Conservation (phyloP, 2,888 invertebrate species). For the Drosophila anomalipes region DNA sequence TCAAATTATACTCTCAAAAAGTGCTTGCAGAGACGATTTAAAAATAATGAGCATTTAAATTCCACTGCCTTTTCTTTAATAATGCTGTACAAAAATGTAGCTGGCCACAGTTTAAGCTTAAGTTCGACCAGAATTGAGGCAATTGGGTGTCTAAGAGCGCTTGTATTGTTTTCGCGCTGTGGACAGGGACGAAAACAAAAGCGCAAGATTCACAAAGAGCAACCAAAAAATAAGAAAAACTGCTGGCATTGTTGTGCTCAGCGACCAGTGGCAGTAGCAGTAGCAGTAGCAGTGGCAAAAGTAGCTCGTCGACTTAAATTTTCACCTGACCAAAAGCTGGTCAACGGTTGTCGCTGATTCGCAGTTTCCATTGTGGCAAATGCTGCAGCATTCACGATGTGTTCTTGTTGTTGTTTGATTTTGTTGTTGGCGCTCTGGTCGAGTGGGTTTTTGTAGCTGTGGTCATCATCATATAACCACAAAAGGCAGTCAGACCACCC, state of each 20-base stretch:
- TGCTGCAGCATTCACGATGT: conserved; percentile 43
- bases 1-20: neutral
- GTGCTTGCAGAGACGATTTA: neutral
- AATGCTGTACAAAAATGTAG: neutral
- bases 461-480: conserved; percentile 57
- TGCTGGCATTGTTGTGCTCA: conserved; percentile 19
- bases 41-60: neutral
- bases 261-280: conserved; percentile 10
- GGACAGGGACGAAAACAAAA: conserved; percentile 26
- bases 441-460: conserved; percentile 50
- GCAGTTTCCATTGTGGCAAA: conserved; percentile 52
- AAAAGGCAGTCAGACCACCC: conserved; percentile 38
- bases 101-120: conserved; percentile 1
- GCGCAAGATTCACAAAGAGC: conserved; percentile 9
- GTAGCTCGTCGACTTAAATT: conserved; percentile 45
- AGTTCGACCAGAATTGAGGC: neutral
- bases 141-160: conserved; percentile 25
- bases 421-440: conserved; percentile 27
- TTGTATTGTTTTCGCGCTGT: neutral
- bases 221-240: neutral
- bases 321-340: conserved; percentile 53
- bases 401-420: conserved; percentile 1
- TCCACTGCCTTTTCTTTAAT: neutral
- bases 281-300: neutral
- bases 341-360: conserved; percentile 58